phyloP scores from a whole-genome alignment of 2,888 invertebrate genomes.

The Epirrhoe tristata region DNA sequence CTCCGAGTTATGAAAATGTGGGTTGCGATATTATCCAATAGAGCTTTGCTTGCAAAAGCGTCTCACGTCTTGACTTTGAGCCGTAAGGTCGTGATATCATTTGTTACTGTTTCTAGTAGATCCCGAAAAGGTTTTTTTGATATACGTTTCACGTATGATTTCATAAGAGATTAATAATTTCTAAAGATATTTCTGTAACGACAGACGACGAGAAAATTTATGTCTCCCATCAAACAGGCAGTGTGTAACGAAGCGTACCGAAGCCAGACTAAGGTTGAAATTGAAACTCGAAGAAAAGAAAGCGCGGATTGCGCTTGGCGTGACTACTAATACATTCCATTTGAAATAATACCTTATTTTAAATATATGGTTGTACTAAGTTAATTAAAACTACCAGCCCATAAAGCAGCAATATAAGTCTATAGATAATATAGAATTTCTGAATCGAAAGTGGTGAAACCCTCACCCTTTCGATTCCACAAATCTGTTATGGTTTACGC shows the following conservation, averaged over 20 bases:
- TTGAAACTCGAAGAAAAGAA: conserved; percentile 22
- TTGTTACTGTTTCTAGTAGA: conserved; percentile 34
- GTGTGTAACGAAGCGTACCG: conserved; percentile 35
- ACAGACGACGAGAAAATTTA: conserved; percentile 44
- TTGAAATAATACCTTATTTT: background rate
- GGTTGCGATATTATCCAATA: conserved; percentile 19
- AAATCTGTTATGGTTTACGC: conserved; percentile 61
- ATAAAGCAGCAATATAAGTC: conserved; percentile 2
- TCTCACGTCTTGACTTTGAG: conserved; percentile 30
- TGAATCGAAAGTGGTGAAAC: conserved; percentile 25
- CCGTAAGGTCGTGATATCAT: conserved; percentile 28
- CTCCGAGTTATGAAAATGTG: conserved; percentile 15
- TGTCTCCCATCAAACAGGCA: conserved; percentile 42
- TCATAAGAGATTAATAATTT: conserved; percentile 47
- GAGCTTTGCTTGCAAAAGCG: conserved; percentile 22
- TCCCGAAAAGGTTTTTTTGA: conserved; percentile 34
- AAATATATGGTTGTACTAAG: background rate
- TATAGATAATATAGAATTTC: conserved; percentile 5
- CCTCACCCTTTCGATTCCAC: conserved; percentile 48
- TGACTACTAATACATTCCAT: conserved; percentile 11
- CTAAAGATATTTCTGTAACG: conserved; percentile 38
- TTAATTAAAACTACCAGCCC: background rate
- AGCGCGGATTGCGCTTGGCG: conserved; percentile 26
- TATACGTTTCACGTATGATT: conserved; percentile 47
- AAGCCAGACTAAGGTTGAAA: conserved; percentile 29